Conservation (phyloP, 2,797 vertebrate species). For the Gorsachius magnificus region DNA sequence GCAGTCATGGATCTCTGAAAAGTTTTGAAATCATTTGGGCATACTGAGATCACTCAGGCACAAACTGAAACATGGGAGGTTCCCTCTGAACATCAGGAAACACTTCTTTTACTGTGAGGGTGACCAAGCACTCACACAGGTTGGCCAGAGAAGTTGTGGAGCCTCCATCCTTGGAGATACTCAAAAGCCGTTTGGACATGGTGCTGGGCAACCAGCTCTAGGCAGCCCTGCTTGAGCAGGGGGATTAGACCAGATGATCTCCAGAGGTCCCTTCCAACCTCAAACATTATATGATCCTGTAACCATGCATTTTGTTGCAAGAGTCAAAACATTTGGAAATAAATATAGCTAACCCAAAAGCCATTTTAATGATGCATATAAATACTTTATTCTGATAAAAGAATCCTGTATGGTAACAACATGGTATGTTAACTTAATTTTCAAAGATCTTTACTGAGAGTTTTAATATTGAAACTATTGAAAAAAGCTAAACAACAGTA, state of each 20-base stretch:
- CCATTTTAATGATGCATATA: neutral
- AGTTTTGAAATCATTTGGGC: neutral
- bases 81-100: neutral
- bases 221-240: neutral
- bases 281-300: neutral
- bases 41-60: neutral
- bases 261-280: neutral
- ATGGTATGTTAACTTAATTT: neutral
- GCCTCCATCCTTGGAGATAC: neutral
- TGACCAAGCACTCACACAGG: neutral
- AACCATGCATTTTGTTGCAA: neutral
- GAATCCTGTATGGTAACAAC: neutral
- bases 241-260: neutral
- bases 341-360: neutral
- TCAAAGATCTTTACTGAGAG: neutral
- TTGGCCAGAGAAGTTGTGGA: neutral
- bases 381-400: neutral
- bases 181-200: accelerated
- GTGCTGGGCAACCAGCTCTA: neutral
- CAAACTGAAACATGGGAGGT: neutral
- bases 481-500: neutral
- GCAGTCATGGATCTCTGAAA: neutral
- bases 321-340: neutral
- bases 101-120: neutral
- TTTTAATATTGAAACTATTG: neutral